These are phyloP conservation scores for Labeo calbasu DNA, from an alignment of 2,797 vertebrate species.

Conservation along the genomic window DNA sequence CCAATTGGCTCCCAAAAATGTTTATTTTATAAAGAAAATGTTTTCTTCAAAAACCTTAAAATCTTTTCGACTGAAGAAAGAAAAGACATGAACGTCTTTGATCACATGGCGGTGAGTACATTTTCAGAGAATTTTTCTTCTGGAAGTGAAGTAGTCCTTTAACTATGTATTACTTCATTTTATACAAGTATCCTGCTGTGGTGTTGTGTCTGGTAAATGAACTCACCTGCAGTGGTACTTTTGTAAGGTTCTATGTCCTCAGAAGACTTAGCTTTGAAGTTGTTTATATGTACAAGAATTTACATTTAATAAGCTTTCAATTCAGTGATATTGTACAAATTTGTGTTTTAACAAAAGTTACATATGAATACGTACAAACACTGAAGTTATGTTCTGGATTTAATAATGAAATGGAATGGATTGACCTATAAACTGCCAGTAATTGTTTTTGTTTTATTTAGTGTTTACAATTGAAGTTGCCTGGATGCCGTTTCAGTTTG, in stretches of 20 bases:
- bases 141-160: too few species aligned
- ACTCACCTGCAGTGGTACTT: not conserved
- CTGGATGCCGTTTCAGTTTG: not conserved
- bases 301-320: not conserved
- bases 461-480: not conserved
- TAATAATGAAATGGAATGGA: not conserved
- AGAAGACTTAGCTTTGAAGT: not conserved
- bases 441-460: not conserved
- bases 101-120: too few species aligned
- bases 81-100: too few species aligned
- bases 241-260: not conserved
- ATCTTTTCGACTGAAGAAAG: too few species aligned
- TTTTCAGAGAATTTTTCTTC: too few species aligned
- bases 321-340: not conserved
- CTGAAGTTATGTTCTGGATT: not conserved
- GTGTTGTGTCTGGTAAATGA: not conserved
- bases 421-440: not conserved
- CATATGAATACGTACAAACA: not conserved
- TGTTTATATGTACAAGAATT: not conserved
- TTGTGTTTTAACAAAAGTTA: not conserved
- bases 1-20: too few species aligned
- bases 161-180: not conserved
- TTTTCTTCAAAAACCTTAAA: too few species aligned
- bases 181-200: not conserved
- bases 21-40: too few species aligned